Evolutionary conservation across 1,140 invertebrate species (phyloP).

Genomic region (Lepidostoma basale): DNA sequence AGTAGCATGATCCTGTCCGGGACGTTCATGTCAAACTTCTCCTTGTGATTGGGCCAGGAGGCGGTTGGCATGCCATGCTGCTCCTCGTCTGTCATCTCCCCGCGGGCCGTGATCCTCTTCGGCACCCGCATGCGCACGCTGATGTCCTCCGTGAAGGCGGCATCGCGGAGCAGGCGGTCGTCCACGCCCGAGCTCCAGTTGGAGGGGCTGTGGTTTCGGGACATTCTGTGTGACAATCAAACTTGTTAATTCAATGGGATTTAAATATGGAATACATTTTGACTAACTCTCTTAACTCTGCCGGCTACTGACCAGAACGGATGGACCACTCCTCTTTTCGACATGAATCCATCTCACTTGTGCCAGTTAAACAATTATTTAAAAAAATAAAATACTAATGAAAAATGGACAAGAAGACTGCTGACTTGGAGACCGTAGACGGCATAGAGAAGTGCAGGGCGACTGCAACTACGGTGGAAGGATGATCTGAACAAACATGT

Average conservation of each 20-base stretch:
- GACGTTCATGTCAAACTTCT: conserved; percentile 86
- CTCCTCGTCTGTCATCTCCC: conserved; percentile 69
- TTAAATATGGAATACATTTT: background rate
- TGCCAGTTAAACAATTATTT: background rate
- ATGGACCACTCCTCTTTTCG: background rate
- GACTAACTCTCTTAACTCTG: background rate
- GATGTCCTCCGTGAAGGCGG: conserved; percentile 75
- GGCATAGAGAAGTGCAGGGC: too few species aligned
- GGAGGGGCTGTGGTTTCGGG: conserved; percentile 32
- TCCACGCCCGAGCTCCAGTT: conserved; percentile 46
- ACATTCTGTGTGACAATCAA: conserved; percentile 34
- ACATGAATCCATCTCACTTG: background rate
- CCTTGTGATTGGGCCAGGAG: conserved; percentile 69
- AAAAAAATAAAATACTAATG: background rate
- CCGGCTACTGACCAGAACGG: background rate
- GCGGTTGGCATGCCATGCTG: conserved; percentile 63
- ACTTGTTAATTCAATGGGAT: background rate
- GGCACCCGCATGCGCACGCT: conserved; percentile 80
- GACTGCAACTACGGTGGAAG: too few species aligned
- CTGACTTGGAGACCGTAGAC: too few species aligned
- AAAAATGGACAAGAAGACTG: background rate
- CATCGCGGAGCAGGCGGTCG: conserved; percentile 70
- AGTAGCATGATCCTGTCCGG: conserved; percentile 88
- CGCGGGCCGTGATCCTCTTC: conserved; percentile 75
- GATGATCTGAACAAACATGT: too few species aligned